Base-by-base conservation (phyloP, 2,797 vertebrate species). In the Allobates femoralis region DNA sequence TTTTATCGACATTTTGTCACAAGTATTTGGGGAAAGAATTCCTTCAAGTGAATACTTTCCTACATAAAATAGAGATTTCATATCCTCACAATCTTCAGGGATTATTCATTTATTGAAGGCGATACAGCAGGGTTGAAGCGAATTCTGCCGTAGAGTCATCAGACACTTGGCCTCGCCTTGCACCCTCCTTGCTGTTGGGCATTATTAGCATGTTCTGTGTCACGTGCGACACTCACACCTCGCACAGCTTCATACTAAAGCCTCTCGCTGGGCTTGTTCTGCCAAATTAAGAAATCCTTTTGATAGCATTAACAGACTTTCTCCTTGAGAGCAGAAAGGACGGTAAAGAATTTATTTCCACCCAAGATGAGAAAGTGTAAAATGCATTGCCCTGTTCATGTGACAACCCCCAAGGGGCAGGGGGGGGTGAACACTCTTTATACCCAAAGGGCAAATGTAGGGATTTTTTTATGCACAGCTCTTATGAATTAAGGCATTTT, bases 341-440 rank as follows among this genome's bases (percentile, higher is more conserved):
- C 93, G 93, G 93, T 93, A 92, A 87, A 90, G 91, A 90, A 92
- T 92, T 94, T 93, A 94, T 94, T 94, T 93, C 94, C 93, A 91
- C 91, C 94, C 91, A 90, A 91, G 91, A 93, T 91, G 90, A 92
- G 86, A 34, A 87, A 88, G 91, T 90, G 92, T 46, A 18, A 69
- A 92, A 92, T 91, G 90, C 90, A 93, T 94, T 93, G 91, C 89
- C 82, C 92, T 92, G 50, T 55, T 66, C 26, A 67, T 69, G 26
- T 71, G 51, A 71, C 66, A 82, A 73, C 50, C 26, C 80, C 34
- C 3, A n/a, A n/a, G 30, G 23, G 34, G 80, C 46, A 7, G 60
- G 50, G 34, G 4, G 5, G 50, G 16, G 19, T 7, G 30, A 12
- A 26, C 2, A 26, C 41, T 12, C 12, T 46, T 75, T 69, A 74